These are phyloP conservation scores for Himalopsyche japonica DNA, from an alignment of 2,888 invertebrate species.

Conservation along the genomic window DNA sequence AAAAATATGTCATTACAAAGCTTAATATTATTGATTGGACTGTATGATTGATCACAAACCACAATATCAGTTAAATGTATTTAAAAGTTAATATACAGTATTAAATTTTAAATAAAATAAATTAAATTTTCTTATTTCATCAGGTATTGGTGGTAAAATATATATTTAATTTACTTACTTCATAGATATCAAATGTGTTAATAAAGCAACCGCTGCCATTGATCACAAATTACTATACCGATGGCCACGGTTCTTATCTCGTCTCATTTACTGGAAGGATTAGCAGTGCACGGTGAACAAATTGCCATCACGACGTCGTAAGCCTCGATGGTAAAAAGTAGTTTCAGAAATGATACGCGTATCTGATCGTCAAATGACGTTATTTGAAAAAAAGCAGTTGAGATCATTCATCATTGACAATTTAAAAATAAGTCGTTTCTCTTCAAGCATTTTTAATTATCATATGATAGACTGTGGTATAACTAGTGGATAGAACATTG, in stretches of 20 bases:
- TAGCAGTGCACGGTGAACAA: background rate
- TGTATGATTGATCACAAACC: too few species aligned
- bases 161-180: too few species aligned
- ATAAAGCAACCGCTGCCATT: background rate
- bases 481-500: too few species aligned
- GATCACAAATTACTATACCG: background rate
- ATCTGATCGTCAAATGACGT: background rate
- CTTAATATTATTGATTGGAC: too few species aligned
- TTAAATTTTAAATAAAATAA: too few species aligned
- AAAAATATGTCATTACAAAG: too few species aligned
- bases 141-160: too few species aligned
- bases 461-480: background rate
- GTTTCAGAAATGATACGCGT: background rate
- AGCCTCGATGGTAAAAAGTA: background rate
- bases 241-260: background rate
- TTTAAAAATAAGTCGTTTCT: background rate
- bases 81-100: too few species aligned
- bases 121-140: too few species aligned
- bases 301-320: background rate
- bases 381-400: background rate
- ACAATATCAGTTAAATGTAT: too few species aligned
- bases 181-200: too few species aligned
- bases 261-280: background rate
- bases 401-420: background rate
- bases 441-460: background rate